Conservation (phyloP, 2,113 vertebrate species). For the Platysternon megacephalum region DNA sequence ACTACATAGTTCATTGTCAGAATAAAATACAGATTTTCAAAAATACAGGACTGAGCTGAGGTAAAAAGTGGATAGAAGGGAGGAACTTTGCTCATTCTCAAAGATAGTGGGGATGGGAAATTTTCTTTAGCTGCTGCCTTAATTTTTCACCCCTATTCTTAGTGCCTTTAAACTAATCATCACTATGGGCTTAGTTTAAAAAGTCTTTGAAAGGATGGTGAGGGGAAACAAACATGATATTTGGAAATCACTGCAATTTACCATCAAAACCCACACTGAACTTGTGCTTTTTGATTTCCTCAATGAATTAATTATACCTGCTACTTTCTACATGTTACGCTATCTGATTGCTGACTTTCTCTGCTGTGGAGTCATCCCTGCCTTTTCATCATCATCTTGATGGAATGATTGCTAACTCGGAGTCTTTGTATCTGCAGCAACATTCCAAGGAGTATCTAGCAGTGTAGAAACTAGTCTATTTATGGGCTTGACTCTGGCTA, state of each 20-base stretch:
- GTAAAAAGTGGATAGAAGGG: background rate
- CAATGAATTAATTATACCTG: background rate
- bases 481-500: background rate
- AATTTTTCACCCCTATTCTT: background rate
- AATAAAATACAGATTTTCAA: background rate
- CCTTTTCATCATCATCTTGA: background rate
- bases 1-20: background rate
- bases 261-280: background rate
- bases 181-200: background rate
- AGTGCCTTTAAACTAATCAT: background rate
- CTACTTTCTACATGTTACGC: background rate
- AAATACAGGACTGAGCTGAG: background rate
- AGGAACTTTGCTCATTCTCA: background rate
- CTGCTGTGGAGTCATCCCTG: background rate
- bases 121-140: background rate
- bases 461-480: fast-evolving
- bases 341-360: background rate
- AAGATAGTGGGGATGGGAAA: background rate
- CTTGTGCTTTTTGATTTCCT: background rate
- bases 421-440: background rate
- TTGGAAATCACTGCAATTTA: background rate
- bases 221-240: background rate
- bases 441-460: background rate
- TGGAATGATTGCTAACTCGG: background rate
- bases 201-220: background rate